Percentiles rank a stretch among this genome's conserved stretches.
Evolutionary conservation across 2,888 invertebrate species (phyloP).

Genomic region (Pyrrhia umbra): DNA sequence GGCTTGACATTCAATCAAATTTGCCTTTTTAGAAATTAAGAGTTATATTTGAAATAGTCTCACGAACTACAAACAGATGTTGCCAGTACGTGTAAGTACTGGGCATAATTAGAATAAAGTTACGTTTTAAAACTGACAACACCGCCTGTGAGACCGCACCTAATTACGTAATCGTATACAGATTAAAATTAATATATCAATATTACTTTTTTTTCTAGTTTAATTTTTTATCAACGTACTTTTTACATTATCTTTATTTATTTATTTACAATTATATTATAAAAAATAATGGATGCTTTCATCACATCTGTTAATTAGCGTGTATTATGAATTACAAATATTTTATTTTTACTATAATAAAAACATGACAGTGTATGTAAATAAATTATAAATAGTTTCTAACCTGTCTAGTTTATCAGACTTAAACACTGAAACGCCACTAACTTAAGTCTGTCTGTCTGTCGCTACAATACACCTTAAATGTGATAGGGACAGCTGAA

Average conservation of each 20-base stretch:
- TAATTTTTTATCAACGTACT: not conserved
- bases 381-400: not conserved
- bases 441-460: too few species aligned
- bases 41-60: constrained; percentile 17
- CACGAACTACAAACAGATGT: constrained; percentile 7
- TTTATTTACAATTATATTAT: not conserved
- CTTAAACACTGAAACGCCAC: not conserved
- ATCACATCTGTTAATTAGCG: too few species aligned
- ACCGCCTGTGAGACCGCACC: too few species aligned
- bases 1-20: constrained; percentile 39
- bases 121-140: constrained; percentile 36
- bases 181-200: not conserved
- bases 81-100: constrained; percentile 6
- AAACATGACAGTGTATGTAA: not conserved
- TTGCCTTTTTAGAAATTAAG: constrained; percentile 46
- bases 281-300: too few species aligned
- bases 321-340: too few species aligned
- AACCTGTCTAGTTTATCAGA: not conserved
- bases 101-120: constrained; percentile 13
- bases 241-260: not conserved
- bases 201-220: not conserved
- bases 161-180: not conserved
- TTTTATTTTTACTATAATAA: not conserved
- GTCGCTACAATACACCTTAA: too few species aligned
- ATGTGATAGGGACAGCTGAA: not conserved